phyloP scores from a whole-genome alignment of 2,797 vertebrate genomes.

The Pangasius sanitwongsei region DNA sequence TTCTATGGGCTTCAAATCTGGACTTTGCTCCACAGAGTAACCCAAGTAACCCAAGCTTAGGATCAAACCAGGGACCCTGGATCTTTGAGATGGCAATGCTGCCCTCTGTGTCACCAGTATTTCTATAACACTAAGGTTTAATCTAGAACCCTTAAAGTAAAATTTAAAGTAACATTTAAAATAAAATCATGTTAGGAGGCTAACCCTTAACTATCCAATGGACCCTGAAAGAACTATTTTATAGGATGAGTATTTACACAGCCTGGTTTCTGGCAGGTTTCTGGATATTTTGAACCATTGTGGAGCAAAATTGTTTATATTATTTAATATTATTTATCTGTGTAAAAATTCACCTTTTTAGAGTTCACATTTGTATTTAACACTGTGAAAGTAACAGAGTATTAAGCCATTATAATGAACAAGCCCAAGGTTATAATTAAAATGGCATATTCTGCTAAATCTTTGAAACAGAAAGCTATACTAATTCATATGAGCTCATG shows the following conservation, averaged over 20 bases:
- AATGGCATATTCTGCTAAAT: neutral
- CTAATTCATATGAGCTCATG: slow-evolving; percentile 25
- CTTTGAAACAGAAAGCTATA: slow-evolving; percentile 32
- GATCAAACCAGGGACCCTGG: neutral
- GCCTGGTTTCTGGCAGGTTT: neutral
- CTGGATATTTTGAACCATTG: neutral
- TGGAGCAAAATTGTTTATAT: neutral
- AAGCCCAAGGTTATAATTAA: neutral
- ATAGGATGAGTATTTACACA: neutral
- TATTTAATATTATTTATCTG: neutral
- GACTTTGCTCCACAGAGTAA: neutral
- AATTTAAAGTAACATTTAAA: neutral
- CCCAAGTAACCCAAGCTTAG: neutral
- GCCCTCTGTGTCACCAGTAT: neutral
- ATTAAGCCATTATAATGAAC: neutral
- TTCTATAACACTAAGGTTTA: neutral
- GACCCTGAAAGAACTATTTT: neutral
- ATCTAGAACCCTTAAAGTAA: neutral
- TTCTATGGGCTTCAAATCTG: neutral
- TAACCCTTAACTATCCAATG: neutral
- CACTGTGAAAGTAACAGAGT: neutral
- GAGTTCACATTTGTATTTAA: neutral
- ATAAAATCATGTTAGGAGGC: neutral
- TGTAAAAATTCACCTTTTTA: neutral
- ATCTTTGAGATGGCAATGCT: neutral